Evolutionary conservation across 2,113 vertebrate genomes (phyloP).

Genomic region (Egretta garzetta): DNA sequence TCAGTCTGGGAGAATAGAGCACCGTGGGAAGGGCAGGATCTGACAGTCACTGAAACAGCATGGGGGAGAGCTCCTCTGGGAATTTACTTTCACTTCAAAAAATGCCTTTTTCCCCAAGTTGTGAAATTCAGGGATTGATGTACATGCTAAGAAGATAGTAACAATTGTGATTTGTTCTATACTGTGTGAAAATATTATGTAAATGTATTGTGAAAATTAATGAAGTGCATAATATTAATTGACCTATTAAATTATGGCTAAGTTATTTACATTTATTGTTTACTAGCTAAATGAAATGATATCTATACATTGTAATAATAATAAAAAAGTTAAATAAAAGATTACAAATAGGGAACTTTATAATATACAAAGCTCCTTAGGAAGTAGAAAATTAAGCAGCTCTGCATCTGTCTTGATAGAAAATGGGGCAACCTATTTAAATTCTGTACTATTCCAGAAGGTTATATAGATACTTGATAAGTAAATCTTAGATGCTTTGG

Average conservation of each 20-base stretch:
- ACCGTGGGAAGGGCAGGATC: neutral
- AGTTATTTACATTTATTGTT: neutral
- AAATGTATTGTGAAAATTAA: neutral
- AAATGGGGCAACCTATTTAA: neutral
- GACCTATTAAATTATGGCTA: neutral
- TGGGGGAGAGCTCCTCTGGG: neutral
- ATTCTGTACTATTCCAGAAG: neutral
- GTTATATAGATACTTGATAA: neutral
- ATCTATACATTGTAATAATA: neutral
- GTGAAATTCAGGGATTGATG: neutral
- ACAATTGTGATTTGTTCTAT: neutral
- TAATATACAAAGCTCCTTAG: neutral
- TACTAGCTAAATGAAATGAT: neutral
- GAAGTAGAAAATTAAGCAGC: neutral
- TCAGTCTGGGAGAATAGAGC: neutral
- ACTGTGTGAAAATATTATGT: neutral
- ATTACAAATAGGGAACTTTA: neutral
- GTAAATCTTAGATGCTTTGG: neutral
- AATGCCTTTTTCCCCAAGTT: neutral
- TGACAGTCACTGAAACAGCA: neutral
- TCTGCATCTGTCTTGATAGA: neutral
- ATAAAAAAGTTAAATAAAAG: neutral
- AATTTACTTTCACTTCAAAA: neutral
- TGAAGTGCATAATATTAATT: neutral
- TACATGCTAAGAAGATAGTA: neutral